Evolutionary conservation across 30 jellyfish, hydroid and myxozoan species (phyloP), one percentile per base, ranked within the genome.

Genomic region (Cassiopea andromeda): DNA sequence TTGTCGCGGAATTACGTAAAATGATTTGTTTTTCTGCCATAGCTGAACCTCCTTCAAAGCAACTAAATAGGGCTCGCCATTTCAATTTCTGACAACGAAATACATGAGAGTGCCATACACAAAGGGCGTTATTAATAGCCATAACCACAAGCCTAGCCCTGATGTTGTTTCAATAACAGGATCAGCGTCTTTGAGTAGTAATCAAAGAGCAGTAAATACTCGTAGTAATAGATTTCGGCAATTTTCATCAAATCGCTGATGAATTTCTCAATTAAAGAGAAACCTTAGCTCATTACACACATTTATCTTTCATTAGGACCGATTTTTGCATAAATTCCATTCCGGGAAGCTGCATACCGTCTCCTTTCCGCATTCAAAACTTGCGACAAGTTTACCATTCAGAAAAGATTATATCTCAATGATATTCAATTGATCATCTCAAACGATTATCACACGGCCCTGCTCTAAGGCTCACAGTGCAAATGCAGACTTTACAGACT

Each of bases 31-130:
- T 43, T 75, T 50, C 83, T 17, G 75, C 90, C 73, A 69, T 49
- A 47, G 14, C 89, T 59, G 27, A 58, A n/a, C 60, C 90, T 69
- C 90, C 48, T 43, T 73, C 82, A 82, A 61, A 67, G 43, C 46
- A 45, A 61, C 79, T 78, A 57, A 80, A 78, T 80, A n/a, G n/a
- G n/a, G 80, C 89, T 80, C 89, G 80, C 89, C 89, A 74, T 78
- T 61, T 27, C 90, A 38, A 81, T 66, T 81, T 80, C 89, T 80
- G 90, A 81, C 90, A 59, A n/a, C 90, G 82, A 81, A 81, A 81
- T 81, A 81, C 90, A 64, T n/a, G n/a, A 38, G 80, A 81, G 64
- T 81, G 54, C 82, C 66, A 54, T 61, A 44, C 47, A 81, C 66
- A 81, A 81, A 81, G 50, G 90, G n/a, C 90, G 69, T 64, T 69